A percentile compares a stretch with the other conserved stretches of the same genome.
Evolutionary conservation across 1,140 invertebrate genomes (phyloP).

Genomic region (Drosophila parabipectinata): DNA sequence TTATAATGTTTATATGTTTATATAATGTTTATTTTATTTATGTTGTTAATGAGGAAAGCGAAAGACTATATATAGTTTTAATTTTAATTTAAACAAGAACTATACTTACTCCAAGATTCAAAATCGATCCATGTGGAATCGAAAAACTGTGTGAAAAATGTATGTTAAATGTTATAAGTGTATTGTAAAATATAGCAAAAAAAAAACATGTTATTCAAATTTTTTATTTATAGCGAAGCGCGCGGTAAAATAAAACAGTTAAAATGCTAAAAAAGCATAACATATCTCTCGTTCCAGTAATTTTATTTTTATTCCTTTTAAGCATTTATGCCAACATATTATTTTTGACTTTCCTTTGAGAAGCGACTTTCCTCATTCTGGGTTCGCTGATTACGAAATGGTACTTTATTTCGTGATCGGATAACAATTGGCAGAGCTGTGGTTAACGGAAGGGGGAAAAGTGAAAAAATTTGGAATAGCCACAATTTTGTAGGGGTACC

Average conservation of each 20-base stretch:
- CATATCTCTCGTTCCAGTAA: no score
- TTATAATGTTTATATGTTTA: no score
- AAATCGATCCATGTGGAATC: conserved; percentile 5
- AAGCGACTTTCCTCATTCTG: no score
- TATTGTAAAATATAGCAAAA: conserved; percentile 24
- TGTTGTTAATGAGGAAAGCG: conserved; percentile 48
- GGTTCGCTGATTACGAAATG: no score
- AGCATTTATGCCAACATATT: no score
- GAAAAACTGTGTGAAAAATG: conserved; percentile 26
- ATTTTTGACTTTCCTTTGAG: no score
- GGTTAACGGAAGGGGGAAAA: no score
- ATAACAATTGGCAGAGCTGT: no score
- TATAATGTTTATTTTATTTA: conserved; percentile 44
- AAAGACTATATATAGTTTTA: conserved; percentile 70
- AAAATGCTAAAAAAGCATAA: conserved; percentile 33
- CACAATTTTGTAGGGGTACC: no score
- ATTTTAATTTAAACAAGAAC: conserved; percentile 48
- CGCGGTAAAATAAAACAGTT: conserved; percentile 55
- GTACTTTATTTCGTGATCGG: no score
- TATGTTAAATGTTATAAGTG: conserved; percentile 44
- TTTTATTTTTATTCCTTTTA: no score
- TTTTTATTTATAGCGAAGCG: conserved; percentile 57
- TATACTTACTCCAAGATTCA: conserved; percentile 18
- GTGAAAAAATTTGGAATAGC: no score
- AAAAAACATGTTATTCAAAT: conserved; percentile 44